Base-by-base conservation (phyloP, 2,888 invertebrate species). In the Eustalomyia histrio region DNA sequence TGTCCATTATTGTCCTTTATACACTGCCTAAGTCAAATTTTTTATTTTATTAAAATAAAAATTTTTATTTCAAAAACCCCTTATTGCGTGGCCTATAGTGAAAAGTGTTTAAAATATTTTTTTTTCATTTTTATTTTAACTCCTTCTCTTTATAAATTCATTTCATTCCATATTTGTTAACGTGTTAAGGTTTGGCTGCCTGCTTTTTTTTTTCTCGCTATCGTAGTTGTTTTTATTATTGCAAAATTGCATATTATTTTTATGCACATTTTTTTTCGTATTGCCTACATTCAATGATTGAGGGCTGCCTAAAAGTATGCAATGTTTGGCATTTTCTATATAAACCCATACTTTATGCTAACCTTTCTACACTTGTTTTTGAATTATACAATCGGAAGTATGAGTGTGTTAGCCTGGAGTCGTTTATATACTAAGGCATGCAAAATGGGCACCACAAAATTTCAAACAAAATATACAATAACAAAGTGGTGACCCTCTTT, bases 281-380 rank as follows among this genome's bases (percentile, higher is more conserved):
- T 63, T 71, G 58, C 69, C 74, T 71, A n/a, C n/a, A 47, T n/a
- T 69, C 78, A 60, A 53, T 78, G 81, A 78, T 78, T 81, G 81
- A 69, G 81, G 73, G 74, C 57, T 78, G 81, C 60, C 81, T 69
- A 74, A 68, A 78, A 78, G 74, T 74, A 71, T 69, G 60, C 76
- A 57, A 53, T 57, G 72, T 58, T 78, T 67, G 61, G 39, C 65
- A 57, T 68, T 58, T 76, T 68, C 63, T 69, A 12, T 74, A 61
- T 47, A 47, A n/a, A n/a, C 43, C 43, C 57, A 68, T 71, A 60
- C 47, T 24, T 57, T 73, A 65, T 76, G 18, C 60, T 69, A n/a
- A 14, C 43, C 43, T 47, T 47, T 14, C 52, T 52, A 39, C 67
- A 12, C 9, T 14, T 6, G 47, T 53, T 64, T 21, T 21, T 65